These are phyloP conservation scores for Protonibea diacanthus DNA, from an alignment of 2,797 vertebrate genomes.

Conservation along the genomic window DNA sequence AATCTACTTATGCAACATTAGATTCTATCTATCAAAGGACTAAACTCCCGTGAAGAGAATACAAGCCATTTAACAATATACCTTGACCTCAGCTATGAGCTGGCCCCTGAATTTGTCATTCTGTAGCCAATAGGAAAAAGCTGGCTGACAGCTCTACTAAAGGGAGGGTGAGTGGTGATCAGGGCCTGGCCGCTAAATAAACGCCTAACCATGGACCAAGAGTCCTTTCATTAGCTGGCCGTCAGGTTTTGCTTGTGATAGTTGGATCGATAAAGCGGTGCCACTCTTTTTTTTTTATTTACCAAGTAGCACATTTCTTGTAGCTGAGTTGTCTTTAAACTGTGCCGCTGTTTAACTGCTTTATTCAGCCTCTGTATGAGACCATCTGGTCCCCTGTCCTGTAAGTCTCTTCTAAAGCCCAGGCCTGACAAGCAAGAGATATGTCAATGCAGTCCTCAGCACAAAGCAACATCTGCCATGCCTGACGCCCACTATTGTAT, in stretches of 20 bases:
- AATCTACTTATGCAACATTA: slow-evolving; percentile 77
- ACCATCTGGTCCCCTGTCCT: slow-evolving; percentile 96
- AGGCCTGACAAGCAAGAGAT: slow-evolving; percentile 96
- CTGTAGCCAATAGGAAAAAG: slow-evolving; percentile 58
- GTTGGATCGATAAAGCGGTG: slow-evolving; percentile 88
- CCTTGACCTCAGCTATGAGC: slow-evolving; percentile 75
- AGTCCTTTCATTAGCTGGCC: slow-evolving; percentile 84
- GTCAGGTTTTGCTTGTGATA: slow-evolving; percentile 77
- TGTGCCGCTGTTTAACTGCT: slow-evolving; percentile 90
- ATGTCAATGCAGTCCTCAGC: slow-evolving; percentile 96
- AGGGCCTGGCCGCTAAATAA: slow-evolving; percentile 81
- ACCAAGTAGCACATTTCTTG: slow-evolving; percentile 90
- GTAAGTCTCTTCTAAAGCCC: slow-evolving; percentile 93
- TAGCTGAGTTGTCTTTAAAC: slow-evolving; percentile 88
- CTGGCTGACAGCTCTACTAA: slow-evolving; percentile 68
- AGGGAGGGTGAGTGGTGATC: slow-evolving; percentile 71
- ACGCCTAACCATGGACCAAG: slow-evolving; percentile 69
- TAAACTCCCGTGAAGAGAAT: slow-evolving; percentile 70
- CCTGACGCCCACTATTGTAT: slow-evolving; percentile 97
- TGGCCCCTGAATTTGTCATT: slow-evolving; percentile 51
- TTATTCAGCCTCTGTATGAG: slow-evolving; percentile 89
- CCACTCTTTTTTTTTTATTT: slow-evolving; percentile 88
- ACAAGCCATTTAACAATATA: slow-evolving; percentile 71
- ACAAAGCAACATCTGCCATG: slow-evolving; percentile 99
- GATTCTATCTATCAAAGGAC: slow-evolving; percentile 73